Percentiles rank a stretch among this genome's conserved stretches.
Evolutionary conservation across 2,888 invertebrate species (phyloP).

Genomic region (Cetonia aurata): DNA sequence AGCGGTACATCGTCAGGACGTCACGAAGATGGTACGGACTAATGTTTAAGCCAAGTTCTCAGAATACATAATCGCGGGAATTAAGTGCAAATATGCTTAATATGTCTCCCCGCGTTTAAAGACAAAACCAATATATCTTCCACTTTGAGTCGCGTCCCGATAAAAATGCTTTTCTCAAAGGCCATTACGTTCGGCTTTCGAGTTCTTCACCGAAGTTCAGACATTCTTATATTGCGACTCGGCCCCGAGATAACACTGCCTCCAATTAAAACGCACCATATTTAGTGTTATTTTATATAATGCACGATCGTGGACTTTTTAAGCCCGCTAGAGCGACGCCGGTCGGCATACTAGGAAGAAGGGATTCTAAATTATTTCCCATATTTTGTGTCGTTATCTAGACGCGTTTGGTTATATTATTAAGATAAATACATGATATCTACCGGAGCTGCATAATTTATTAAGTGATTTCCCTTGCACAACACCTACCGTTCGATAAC

Average conservation of each 20-base stretch:
- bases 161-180: slow-evolving; percentile 48
- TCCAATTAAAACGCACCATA: slow-evolving; percentile 55
- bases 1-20: not conserved
- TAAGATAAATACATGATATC: slow-evolving; percentile 31
- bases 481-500: slow-evolving; percentile 23
- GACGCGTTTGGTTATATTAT: slow-evolving; percentile 27
- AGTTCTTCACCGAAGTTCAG: slow-evolving; percentile 47
- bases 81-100: slow-evolving; percentile 48
- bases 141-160: slow-evolving; percentile 48
- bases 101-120: slow-evolving; percentile 47
- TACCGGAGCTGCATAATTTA: slow-evolving; percentile 22
- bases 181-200: slow-evolving; percentile 48
- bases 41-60: not conserved
- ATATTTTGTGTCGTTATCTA: slow-evolving; percentile 32
- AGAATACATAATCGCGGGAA: slow-evolving; percentile 25
- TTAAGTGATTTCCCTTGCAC: slow-evolving; percentile 32
- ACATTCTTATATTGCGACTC: slow-evolving; percentile 53
- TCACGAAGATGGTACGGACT: slow-evolving; percentile 2
- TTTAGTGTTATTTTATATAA: slow-evolving; percentile 52
- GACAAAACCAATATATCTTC: slow-evolving; percentile 51
- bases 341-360: slow-evolving; percentile 19
- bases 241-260: slow-evolving; percentile 52
- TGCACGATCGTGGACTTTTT: slow-evolving; percentile 33
- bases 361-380: slow-evolving; percentile 21
- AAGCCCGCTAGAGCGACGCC: slow-evolving; percentile 11